Evolutionary conservation across 2,888 invertebrate genomes (phyloP).

Genomic region (Onchidella celtica): DNA sequence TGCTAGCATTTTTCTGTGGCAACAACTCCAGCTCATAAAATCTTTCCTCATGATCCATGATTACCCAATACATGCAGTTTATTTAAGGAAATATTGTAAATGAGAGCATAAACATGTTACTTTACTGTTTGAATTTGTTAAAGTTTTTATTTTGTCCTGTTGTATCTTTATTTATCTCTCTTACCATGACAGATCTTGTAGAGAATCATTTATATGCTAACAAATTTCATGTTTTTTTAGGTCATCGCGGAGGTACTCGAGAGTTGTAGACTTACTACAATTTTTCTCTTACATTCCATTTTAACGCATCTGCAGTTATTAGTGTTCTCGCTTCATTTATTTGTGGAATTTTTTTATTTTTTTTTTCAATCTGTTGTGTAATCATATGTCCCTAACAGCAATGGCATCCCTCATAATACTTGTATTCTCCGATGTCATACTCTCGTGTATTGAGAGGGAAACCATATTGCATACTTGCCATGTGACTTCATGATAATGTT

Average conservation of each 20-base stretch:
- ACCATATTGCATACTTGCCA: background rate
- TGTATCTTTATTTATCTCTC: background rate
- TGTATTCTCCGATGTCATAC: background rate
- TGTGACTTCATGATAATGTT: background rate
- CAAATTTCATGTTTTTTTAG: slow-evolving; percentile 45
- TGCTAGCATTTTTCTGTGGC: no score
- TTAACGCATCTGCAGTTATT: slow-evolving; percentile 43
- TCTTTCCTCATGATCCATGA: no score
- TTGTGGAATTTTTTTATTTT: no score
- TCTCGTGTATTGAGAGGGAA: background rate
- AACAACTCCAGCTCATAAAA: no score
- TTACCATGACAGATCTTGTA: no score
- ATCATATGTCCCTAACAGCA: slow-evolving; percentile 38
- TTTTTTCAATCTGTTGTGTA: slow-evolving; percentile 36
- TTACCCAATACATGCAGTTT: no score
- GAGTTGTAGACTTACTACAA: slow-evolving; percentile 39
- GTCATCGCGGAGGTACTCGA: slow-evolving; percentile 41
- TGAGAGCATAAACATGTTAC: no score
- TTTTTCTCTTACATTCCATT: slow-evolving; percentile 18
- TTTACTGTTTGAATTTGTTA: no score
- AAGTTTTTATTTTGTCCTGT: slow-evolving; percentile 7
- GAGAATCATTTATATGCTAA: no score
- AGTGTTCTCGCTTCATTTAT: slow-evolving; percentile 44
- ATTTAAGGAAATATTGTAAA: no score
- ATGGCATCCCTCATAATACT: slow-evolving; percentile 31